Evolutionary conservation across 2,888 invertebrate genomes (phyloP), one percentile per base, ranked within the genome.

Genomic region (Scaptomyza flava): DNA sequence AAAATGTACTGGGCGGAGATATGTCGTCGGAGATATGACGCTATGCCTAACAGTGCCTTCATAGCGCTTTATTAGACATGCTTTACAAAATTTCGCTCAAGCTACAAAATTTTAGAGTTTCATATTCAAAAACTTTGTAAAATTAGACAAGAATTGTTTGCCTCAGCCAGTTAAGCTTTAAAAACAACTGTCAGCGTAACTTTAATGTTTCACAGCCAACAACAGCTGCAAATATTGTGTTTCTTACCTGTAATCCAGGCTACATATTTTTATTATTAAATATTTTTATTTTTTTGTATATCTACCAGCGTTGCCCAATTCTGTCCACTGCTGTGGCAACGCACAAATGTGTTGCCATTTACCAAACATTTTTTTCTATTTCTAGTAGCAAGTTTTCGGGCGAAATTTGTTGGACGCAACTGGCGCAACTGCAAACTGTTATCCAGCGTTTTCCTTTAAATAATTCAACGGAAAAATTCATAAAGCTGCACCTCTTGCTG

Each of bases 391-490:
- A 63, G 17, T 41, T 57, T 72, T 67, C 59, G 17, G 34, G 6
- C 36, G 57, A 33, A 58, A 41, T 43, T 64, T 70, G 34, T 41
- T 63, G 36, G 8, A n/a, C 31, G 38, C 36, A 36, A 31, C 66
- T 67, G 69, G 53, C 53, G 50, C 70, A 56, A 50, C 56, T 46
- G 60, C 60, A 60, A 76, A 68, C 63, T 63, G 77, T 77, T 87
- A 72, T 79, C 73, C 69, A 56, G 68, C 70, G 62, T 67, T 81
- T 79, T 85, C 70, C 77, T 68, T 68, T 68, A 79, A 87, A 85
- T 85, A 81, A 82, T 87, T 82, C 86, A 77, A 54, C 69, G 71
- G 86, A 72, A 85, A 85, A 85, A 80, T 87, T 77, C 82, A 82
- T 87, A 84, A 79, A 84, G 71, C 77, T 61, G 54, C 59, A 41